Evolutionary conservation across 2,113 vertebrate species (phyloP), one percentile per base, ranked within the genome.

Genomic region (Oostethus manadensis): DNA sequence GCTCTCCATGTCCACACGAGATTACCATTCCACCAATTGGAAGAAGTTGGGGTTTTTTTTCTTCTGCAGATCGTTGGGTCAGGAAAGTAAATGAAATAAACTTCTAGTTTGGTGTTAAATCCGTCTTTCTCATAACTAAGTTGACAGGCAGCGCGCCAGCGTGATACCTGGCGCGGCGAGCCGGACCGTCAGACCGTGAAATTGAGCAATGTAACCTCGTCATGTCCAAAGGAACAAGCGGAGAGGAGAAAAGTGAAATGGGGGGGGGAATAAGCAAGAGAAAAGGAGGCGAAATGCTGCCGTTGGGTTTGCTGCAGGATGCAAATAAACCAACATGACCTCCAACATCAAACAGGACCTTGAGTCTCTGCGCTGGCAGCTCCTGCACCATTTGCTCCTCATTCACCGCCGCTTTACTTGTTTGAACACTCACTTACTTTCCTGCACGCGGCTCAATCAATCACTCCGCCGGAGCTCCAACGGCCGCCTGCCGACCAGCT

Each of bases 121-220:
- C 7, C 15, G 4, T 1, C 43, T 38, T 22, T 60, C 54, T 57
- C 64, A 70, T 71, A 79, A 75, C 65, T 67, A 76, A 68, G 46
- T 66, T 77, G 75, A 73, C 72, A 66, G 70, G 69, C 40, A 64
- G 56, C 70, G 64, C 76, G 69, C 68, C 60, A 54, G 71, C 70
- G 68, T 70, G 70, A 80, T 59, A 73, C 61, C 73, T 74, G 63
- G 62, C 68, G 78, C 60, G 54, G 75, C 60, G 51, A 81, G 48
- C 64, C 38, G 62, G 65, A 51, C 68, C 71, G 73, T 66, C 65
- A 77, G 66, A 81, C 81, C 83, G 70, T 86, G 83, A 87, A 89
- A 87, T 84, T 86, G 75, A 85, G 68, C 77, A 69, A 54, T 71
- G 73, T 70, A 72, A 78, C 72, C 60, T 69, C 57, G 68, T 62